Conservation (phyloP, 2,797 vertebrate genomes). For the Rallus crepitans region DNA sequence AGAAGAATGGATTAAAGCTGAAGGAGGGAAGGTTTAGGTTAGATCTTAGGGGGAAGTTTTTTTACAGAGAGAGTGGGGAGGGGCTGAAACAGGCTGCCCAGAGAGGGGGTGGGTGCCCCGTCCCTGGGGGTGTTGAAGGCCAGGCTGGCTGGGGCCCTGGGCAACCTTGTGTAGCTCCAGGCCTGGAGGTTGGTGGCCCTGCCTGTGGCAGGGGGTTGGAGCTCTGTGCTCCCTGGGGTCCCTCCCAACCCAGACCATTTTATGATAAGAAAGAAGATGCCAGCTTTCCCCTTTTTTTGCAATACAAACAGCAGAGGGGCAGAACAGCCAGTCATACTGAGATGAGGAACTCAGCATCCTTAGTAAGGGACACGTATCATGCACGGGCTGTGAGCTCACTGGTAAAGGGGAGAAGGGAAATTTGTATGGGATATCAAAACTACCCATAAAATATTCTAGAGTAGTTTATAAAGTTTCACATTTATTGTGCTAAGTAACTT, state of each 20-base stretch:
- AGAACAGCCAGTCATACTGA: background rate
- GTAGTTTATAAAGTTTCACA: background rate
- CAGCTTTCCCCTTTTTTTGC: background rate
- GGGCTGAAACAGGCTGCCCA: too few species aligned
- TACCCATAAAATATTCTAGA: background rate
- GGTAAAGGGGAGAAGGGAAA: background rate
- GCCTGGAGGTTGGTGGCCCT: too few species aligned
- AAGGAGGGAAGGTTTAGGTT: too few species aligned
- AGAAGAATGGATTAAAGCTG: background rate
- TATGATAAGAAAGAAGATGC: background rate
- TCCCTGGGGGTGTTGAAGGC: too few species aligned
- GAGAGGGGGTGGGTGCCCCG: too few species aligned
- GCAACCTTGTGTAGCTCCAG: too few species aligned
- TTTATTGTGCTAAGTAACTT: background rate
- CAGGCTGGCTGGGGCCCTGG: too few species aligned
- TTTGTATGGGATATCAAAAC: background rate
- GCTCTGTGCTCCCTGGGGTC: too few species aligned
- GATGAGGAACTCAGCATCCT: background rate
- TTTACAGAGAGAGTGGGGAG: background rate
- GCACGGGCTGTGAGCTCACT: accelerated
- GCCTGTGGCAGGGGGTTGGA: too few species aligned
- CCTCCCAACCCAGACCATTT: too few species aligned
- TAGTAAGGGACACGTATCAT: accelerated
- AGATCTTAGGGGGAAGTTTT: too few species aligned
- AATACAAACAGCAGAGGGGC: background rate